Percentiles rank a stretch among this genome's conserved stretches.
phyloP scores from a whole-genome alignment of 1,140 invertebrate species.

The Pseudomyrmex concolor region DNA sequence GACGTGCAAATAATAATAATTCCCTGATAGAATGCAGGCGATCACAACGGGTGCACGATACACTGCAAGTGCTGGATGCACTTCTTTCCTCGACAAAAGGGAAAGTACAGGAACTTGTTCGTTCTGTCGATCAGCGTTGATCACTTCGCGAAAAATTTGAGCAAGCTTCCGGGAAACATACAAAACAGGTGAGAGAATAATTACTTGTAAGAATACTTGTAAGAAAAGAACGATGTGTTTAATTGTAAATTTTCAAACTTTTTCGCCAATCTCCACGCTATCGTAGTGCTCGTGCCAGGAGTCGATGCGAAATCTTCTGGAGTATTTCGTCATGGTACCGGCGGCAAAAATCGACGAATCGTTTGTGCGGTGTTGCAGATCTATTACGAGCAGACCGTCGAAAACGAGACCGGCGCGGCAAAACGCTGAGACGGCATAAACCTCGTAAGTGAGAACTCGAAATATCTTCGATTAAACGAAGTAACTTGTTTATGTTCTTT shows the following conservation, averaged over 20 bases:
- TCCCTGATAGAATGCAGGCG: slow-evolving; percentile 79
- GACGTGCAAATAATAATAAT: slow-evolving; percentile 79
- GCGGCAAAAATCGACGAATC: slow-evolving; percentile 89
- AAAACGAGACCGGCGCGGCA: slow-evolving; percentile 89
- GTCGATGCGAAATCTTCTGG: slow-evolving; percentile 84
- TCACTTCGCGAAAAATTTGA: slow-evolving; percentile 76
- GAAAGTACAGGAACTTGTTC: neutral
- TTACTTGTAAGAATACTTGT: neutral
- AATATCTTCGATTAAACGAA: neutral
- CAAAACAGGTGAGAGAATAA: neutral
- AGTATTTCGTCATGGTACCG: slow-evolving; percentile 88
- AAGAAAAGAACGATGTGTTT: neutral
- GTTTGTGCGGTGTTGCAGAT: slow-evolving; percentile 88
- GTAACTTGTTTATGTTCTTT: slow-evolving; percentile 23
- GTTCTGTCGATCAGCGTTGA: slow-evolving; percentile 77
- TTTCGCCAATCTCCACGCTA: slow-evolving; percentile 86
- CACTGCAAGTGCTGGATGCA: slow-evolving; percentile 41
- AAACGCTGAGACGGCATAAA: slow-evolving; percentile 85
- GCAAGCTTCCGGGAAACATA: slow-evolving; percentile 78
- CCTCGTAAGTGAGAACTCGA: neutral
- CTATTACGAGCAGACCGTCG: slow-evolving; percentile 89
- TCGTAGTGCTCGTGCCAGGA: slow-evolving; percentile 83
- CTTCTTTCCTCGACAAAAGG: neutral
- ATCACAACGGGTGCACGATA: slow-evolving; percentile 72
- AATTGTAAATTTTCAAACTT: slow-evolving; percentile 77